Base-by-base conservation (phyloP, 2,888 invertebrate genomes). In the Heliconius sara region DNA sequence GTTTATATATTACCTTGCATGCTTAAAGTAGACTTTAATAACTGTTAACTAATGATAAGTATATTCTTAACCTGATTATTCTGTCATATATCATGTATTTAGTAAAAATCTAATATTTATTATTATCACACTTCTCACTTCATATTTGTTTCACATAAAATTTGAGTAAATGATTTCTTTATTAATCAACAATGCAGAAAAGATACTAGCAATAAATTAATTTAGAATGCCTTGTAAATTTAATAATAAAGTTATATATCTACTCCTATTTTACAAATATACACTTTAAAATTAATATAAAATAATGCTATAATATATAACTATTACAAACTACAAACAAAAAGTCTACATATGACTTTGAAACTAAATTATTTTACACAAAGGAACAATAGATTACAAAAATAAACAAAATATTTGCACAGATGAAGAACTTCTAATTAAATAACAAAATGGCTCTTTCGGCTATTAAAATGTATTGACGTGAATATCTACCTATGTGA, bases 381-480 rank as follows among this genome's bases (percentile, higher is more conserved):
- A 52, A 30, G 30, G 12, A 70, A 47, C 27, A 19, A 16, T 39
- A n/a, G n/a, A 16, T 43, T 25, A 52, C 30, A 27, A 52, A 5
- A 7, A 52, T 0, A 22, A 4, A n/a, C 3, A n/a, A n/a, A 13
- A n/a, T 60, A 60, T 73, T 60, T 73, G 60, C 34, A 60, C n/a
- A n/a, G n/a, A 60, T 87, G 87, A 91, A 90, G 88, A 83, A 85
- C 84, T 81, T 87, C 89, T 89, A 90, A 93, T 91, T 91, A 91
- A 92, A 91, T 87, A 91, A 88, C 87, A 90, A 91, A 90, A 91
- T 91, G 83, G 65, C 43, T 67, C 60, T 80, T 76, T 76, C 73
- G 70, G 72, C 77, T 43, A 66, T 86, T 86, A 88, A 92, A 90
- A 92, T 91, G 89, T 91, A 94, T 92, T 90, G 91, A 92, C 92